These are phyloP conservation scores for Psittacula echo DNA, from an alignment of 2,797 vertebrate genomes.

Conservation along the genomic window DNA sequence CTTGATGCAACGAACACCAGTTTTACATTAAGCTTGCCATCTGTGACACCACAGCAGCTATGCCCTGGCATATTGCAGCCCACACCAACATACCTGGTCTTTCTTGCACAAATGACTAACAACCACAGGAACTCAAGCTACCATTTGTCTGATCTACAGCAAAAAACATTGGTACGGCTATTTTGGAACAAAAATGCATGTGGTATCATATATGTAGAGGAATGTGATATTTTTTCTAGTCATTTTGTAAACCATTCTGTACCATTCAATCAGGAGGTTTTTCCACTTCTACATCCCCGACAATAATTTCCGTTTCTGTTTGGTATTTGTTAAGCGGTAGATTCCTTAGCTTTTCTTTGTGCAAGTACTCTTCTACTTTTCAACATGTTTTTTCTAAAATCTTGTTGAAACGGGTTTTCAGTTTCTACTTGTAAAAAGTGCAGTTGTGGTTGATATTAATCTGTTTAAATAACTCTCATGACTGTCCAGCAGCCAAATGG, in stretches of 20 bases:
- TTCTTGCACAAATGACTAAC: conserved; percentile 33
- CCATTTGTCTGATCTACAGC: not conserved
- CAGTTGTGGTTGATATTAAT: not conserved
- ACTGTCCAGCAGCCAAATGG: not conserved
- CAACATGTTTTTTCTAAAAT: not conserved
- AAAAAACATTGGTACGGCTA: conserved; percentile 68
- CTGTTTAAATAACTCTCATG: not conserved
- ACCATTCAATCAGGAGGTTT: not conserved
- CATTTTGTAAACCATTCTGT: not conserved
- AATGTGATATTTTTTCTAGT: not conserved
- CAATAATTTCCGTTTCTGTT: not conserved
- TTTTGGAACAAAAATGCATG: not conserved
- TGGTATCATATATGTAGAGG: not conserved
- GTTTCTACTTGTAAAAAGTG: not conserved
- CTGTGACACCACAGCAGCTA: conserved; percentile 18
- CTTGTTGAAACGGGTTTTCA: not conserved
- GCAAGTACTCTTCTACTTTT: not conserved
- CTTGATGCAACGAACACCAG: conserved; percentile 70
- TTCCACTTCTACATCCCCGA: not conserved
- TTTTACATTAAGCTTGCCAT: conserved; percentile 63
- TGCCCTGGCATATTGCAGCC: conserved; percentile 49
- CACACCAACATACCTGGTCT: conserved; percentile 65
- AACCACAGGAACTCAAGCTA: not conserved
- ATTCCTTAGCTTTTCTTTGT: not conserved
- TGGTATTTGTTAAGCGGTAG: not conserved